Conservation (phyloP, 2,888 invertebrate species). For the Pheosia gnoma region DNA sequence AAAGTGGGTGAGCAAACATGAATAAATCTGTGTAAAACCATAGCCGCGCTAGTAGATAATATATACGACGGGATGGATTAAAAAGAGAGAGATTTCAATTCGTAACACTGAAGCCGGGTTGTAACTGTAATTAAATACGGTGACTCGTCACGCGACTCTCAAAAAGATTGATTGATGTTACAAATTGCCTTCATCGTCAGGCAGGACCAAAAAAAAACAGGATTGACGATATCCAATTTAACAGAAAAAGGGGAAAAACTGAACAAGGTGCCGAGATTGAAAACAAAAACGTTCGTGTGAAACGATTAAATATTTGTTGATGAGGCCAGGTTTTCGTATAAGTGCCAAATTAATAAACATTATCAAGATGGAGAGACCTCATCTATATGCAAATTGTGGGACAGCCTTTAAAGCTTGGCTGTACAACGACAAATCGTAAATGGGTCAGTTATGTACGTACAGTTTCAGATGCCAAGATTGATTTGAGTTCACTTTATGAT, state of each 20-base stretch:
- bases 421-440: conserved; percentile 20
- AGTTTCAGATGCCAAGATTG: background rate
- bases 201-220: conserved; percentile 31
- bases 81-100: conserved; percentile 6
- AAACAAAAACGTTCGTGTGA: conserved; percentile 21
- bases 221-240: conserved; percentile 49
- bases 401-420: conserved; percentile 21
- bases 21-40: background rate
- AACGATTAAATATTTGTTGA: conserved; percentile 19
- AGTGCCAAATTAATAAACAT: conserved; percentile 31
- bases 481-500: too few species aligned
- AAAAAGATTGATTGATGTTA: conserved; percentile 51
- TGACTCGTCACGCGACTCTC: conserved; percentile 16
- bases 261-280: conserved; percentile 31
- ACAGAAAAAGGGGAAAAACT: conserved; percentile 38
- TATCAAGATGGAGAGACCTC: conserved; percentile 35
- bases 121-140: conserved; percentile 19
- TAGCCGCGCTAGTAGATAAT: too few species aligned
- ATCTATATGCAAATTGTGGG: conserved; percentile 43
- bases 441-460: background rate
- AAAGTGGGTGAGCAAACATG: conserved; percentile 2
- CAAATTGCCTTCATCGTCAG: conserved; percentile 57
- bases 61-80: conserved; percentile 5
- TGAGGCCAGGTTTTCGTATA: conserved; percentile 27
- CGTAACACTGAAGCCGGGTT: background rate